Base-by-base conservation (phyloP, 2,113 vertebrate genomes). In the Ailurus styani region DNA sequence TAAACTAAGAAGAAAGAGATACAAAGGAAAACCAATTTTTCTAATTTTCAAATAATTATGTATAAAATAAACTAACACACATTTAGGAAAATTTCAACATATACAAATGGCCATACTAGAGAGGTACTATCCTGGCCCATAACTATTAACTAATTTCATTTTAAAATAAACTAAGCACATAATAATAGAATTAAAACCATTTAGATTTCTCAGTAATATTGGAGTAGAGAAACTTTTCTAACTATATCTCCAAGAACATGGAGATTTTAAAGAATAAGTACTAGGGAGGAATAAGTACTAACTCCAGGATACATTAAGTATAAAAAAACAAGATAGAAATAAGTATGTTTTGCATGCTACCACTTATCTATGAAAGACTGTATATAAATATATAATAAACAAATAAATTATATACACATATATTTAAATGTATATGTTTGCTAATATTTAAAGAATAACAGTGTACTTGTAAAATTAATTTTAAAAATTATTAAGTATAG, bases 1-100 rank as follows among this genome's bases (percentile, higher is more conserved):
- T 98, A 99, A 99, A 99, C 97, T 96, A 83, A 98, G 97, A 98
- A 96, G 87, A 98, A 98, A 98, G 96, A 91, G 96, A 98, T 91
- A 98, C 81, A 98, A 96, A 84, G 95, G 96, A 97, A 98, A 98
- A 97, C 97, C 68, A 89, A 84, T 89, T 98, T 98, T 98, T 96
- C 97, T 98, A 98, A 98, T 96, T 98, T 99, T 98, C 97, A 98
- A 98, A 98, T 99, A 95, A 98, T 91, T 93, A 45, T 90, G 88
- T 98, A 94, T 79, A 98, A 98, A 97, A 97, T 88, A 98, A 98
- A 93, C 97, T 98, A 98, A 98, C 96, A 95, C 34, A 97, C 89
- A 98, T 98, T 93, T 96, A 95, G 87, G 86, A 98, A 98, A 98
- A 94, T 29, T 83, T 95, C 62, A 97, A 94, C 6, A 57, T 97